Conservation (phyloP, 1,140 invertebrate genomes). For the Tachypleus tridentatus region DNA sequence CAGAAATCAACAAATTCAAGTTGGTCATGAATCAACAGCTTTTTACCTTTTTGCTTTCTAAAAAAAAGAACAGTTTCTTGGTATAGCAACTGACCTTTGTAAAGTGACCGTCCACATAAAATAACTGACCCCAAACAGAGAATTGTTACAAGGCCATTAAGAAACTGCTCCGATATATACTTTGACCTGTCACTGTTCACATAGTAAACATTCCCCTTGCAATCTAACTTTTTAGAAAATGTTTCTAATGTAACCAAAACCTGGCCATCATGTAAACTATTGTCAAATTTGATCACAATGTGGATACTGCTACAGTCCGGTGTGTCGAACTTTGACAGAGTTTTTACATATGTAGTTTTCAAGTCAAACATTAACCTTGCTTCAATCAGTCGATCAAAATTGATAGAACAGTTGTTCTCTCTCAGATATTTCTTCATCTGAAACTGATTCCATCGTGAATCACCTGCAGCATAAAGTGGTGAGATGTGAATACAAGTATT, state of each 20-base stretch:
- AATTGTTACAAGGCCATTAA: conserved; percentile 77
- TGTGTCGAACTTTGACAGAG: conserved; percentile 61
- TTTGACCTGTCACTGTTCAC: conserved; percentile 8
- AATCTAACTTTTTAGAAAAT: conserved; percentile 58
- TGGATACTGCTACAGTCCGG: conserved; percentile 82
- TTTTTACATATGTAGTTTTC: conserved; percentile 79
- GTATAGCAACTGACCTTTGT: conserved; percentile 73
- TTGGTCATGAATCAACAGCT: conserved; percentile 62
- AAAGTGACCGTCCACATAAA: conserved; percentile 77
- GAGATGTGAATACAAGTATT: too few relatives aligned
- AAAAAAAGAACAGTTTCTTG: conserved; percentile 71
- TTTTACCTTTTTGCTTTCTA: conserved; percentile 48
- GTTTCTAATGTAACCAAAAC: conserved; percentile 70
- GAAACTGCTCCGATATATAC: conserved; percentile 33
- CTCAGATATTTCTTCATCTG: conserved; percentile 46
- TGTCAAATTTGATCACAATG: conserved; percentile 41
- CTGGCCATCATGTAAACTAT: conserved; percentile 42
- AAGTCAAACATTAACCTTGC: conserved; percentile 56
- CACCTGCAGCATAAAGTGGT: conserved; percentile 36
- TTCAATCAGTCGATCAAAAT: conserved; percentile 60
- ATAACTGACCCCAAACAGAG: conserved; percentile 70
- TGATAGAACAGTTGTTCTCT: conserved; percentile 48
- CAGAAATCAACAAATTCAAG: conserved; percentile 93
- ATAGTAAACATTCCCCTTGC: conserved; percentile 56
- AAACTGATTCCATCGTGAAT: conserved; percentile 33